Conservation (phyloP, 2,888 invertebrate genomes). For the Nephrocerus scutellatus region DNA sequence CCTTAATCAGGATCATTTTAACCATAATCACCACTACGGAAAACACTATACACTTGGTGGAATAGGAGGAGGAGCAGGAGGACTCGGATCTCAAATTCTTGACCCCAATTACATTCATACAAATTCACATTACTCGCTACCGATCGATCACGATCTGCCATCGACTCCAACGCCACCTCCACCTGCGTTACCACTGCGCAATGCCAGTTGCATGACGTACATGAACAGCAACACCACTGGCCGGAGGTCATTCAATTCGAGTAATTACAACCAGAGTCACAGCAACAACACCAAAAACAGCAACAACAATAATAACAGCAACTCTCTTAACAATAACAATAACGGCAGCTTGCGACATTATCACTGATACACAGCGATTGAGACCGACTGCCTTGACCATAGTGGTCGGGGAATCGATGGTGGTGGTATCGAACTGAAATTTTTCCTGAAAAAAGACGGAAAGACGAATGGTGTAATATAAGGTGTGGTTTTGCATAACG, state of each 20-base stretch:
- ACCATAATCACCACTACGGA: constrained; percentile 34
- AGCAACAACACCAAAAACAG: constrained; percentile 20
- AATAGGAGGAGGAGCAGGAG: constrained; percentile 3
- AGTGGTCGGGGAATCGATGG: constrained; percentile 17
- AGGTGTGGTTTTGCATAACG: too few relatives aligned
- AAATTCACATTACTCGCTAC: constrained; percentile 45
- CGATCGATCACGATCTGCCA: constrained; percentile 42
- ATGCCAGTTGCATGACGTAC: constrained; percentile 33
- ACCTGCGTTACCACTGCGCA: constrained; percentile 42
- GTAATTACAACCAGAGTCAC: constrained; percentile 21
- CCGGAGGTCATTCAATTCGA: constrained; percentile 36
- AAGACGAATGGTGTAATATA: constrained; percentile 12
- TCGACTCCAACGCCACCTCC: constrained; percentile 41
- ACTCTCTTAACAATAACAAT: constrained; percentile 30
- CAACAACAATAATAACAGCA: constrained; percentile 30
- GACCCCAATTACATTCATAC: constrained; percentile 43
- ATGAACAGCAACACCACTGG: constrained; percentile 40
- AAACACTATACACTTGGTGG: constrained; percentile 26
- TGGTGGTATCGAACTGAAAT: constrained; percentile 24
- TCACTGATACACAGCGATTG: constrained; percentile 42
- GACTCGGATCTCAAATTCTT: constrained; percentile 5
- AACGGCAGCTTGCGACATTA: constrained; percentile 40
- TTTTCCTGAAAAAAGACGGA: constrained; percentile 19
- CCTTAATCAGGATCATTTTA: constrained; percentile 43
- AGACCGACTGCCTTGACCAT: constrained; percentile 25